phyloP scores from a whole-genome alignment of 2,113 vertebrate species.

The Pavo muticus region DNA sequence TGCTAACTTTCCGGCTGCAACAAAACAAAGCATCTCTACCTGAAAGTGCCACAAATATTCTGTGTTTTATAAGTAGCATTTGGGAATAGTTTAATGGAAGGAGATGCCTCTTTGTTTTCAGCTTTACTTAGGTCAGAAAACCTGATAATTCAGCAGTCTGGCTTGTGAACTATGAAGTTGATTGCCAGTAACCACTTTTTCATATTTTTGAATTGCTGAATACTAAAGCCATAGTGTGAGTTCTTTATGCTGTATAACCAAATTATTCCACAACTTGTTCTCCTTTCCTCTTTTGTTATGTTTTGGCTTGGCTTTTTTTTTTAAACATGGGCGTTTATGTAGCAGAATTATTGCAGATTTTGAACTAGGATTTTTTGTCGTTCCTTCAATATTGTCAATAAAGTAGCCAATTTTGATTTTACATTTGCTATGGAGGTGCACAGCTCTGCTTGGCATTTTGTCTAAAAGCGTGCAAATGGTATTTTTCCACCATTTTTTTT shows the following conservation, averaged over 20 bases:
- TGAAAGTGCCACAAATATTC: background rate
- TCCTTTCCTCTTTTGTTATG: background rate
- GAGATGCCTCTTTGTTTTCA: background rate
- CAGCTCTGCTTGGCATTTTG: background rate
- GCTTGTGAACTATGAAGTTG: background rate
- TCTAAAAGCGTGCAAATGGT: background rate
- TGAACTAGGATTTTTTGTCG: background rate
- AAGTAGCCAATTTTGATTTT: background rate
- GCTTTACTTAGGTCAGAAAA: background rate
- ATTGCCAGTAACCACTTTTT: background rate
- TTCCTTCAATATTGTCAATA: background rate
- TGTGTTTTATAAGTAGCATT: background rate
- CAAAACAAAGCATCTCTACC: background rate
- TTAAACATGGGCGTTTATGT: fast-evolving
- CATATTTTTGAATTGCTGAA: background rate
- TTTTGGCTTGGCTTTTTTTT: background rate
- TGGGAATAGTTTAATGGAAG: background rate
- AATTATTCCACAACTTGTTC: background rate
- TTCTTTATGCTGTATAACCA: background rate
- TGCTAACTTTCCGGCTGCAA: background rate
- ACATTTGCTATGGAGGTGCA: background rate
- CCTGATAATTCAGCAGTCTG: background rate
- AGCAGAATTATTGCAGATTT: background rate
- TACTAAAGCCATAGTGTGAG: background rate
- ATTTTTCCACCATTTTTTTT: background rate